Evolutionary conservation across 2,797 vertebrate species (phyloP), one percentile per base, ranked within the genome.

Genomic region (Malurus splendens): DNA sequence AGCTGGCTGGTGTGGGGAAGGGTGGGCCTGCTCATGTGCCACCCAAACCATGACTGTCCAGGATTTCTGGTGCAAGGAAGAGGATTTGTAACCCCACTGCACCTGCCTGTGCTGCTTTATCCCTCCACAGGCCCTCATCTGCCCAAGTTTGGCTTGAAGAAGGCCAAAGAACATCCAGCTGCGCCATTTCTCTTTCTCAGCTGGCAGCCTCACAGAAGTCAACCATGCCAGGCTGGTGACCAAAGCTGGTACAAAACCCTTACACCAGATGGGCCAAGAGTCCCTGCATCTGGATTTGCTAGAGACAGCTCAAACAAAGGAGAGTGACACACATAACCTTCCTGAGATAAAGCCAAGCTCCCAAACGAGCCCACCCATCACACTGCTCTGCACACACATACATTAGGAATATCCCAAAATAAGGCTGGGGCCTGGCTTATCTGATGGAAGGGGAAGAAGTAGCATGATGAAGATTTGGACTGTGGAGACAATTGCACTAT

Each of bases 331-430:
- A 70, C 24, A 51, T 24, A 47, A 42, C 33, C 17, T 30, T 25
- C 64, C 11, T 72, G 67, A 65, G 41, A 45, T 20, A 76, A 84
- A 92, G 20, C 16, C 28, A 48, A 51, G 52, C 25, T 92, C 72
- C 48, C 18, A 33, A 28, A 60, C 0, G 3, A 86, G 55, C 12
- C 50, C 30, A 22, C 8, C n/a, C 41, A 54, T 15, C 66, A 38
- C 36, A 2, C 12, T 15, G 52, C 44, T 52, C 8, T 14, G 30
- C 41, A 39, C 9, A 61, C 33, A n/a, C 4, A 1, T 7, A 17
- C 9, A 6, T 18, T 20, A 81, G 44, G 38, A 68, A 57, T 15
- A 77, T 2, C 45, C 32, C 48, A 47, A 61, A 72, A 65, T 6
- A 28, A 51, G 27, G 23, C 28, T n/a, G 51, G 44, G 30, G 20